These are phyloP conservation scores for Grapholita molesta DNA, from an alignment of 1,140 invertebrate species.

Conservation along the genomic window DNA sequence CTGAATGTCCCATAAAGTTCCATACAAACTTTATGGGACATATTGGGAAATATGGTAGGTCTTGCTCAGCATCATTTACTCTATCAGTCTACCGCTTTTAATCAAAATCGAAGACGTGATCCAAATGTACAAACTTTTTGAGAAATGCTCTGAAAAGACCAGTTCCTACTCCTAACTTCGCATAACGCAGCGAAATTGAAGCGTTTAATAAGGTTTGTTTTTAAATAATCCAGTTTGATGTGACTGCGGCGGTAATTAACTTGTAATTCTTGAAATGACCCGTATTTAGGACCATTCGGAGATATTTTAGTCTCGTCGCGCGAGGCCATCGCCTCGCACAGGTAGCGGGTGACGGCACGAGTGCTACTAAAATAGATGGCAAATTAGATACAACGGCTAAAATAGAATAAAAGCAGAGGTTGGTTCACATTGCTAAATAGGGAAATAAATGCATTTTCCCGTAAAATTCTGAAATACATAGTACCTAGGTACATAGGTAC, in stretches of 20 bases:
- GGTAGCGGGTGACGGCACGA: not conserved
- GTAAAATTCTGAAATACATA: not conserved
- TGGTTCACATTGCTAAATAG: not conserved
- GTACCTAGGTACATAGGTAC: too few species aligned
- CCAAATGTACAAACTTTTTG: too few species aligned
- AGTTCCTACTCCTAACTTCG: not conserved
- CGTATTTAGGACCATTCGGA: not conserved
- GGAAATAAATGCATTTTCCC: not conserved
- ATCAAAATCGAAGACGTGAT: too few species aligned
- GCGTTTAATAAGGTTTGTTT: not conserved
- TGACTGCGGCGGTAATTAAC: not conserved
- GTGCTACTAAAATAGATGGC: not conserved
- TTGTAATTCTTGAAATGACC: not conserved
- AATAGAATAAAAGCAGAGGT: not conserved
- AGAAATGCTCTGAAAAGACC: too few species aligned
- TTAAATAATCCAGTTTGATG: not conserved
- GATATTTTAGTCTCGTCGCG: not conserved
- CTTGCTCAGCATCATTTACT: too few species aligned
- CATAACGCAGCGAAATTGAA: not conserved
- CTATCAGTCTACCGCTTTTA: too few species aligned
- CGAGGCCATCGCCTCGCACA: conserved; percentile 4
- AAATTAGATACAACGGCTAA: not conserved
- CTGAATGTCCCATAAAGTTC: too few species aligned
- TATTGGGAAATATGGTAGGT: too few species aligned
- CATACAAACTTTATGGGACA: too few species aligned